phyloP scores from a whole-genome alignment of 2,113 vertebrate species.

The Accipiter virgatus region DNA sequence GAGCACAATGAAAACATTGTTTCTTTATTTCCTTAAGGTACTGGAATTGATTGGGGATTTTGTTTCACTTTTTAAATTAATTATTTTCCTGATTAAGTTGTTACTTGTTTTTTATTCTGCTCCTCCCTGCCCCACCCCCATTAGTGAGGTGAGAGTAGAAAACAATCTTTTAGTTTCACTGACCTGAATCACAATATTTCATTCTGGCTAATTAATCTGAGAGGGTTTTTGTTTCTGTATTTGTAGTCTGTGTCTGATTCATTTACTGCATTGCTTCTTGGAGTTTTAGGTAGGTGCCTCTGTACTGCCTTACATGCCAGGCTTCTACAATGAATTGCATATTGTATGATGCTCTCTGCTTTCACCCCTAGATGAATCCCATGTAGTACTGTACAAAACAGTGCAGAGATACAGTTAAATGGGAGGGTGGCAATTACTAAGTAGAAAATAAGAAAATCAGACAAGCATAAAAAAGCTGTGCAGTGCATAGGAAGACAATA shows the following conservation, averaged over 20 bases:
- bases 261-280: background rate
- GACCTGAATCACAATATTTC: background rate
- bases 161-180: background rate
- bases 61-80: background rate
- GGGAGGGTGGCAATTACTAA: background rate
- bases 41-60: background rate
- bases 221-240: background rate
- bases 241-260: background rate
- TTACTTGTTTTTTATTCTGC: background rate
- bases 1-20: background rate
- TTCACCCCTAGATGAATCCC: background rate
- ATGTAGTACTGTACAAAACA: background rate
- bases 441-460: background rate
- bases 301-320: background rate
- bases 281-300: background rate
- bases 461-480: background rate
- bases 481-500: background rate
- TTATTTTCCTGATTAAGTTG: background rate
- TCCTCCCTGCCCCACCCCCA: fast-evolving
- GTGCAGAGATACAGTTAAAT: background rate
- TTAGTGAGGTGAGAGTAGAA: background rate
- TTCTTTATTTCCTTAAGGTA: background rate
- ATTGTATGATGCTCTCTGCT: background rate
- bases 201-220: background rate
- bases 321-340: background rate